Conservation (phyloP, 1,140 invertebrate species). For the Ceratitis capitata region DNA sequence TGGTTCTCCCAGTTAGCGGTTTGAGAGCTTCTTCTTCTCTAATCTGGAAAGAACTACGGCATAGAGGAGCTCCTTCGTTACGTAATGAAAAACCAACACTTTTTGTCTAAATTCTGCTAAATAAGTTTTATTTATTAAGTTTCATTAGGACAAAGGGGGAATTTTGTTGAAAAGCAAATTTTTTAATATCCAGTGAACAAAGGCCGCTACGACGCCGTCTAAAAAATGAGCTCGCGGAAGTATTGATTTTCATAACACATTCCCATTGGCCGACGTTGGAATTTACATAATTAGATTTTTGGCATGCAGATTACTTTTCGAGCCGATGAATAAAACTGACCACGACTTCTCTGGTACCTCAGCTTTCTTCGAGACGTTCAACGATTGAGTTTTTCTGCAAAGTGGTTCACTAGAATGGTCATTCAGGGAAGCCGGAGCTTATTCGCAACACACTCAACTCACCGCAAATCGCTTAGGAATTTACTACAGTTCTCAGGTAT, state of each 20-base stretch:
- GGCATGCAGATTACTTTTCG: conserved; percentile 35
- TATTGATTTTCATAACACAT: not conserved
- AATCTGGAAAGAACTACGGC: too few relatives aligned
- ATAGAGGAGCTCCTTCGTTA: too few relatives aligned
- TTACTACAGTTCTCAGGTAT: conserved; percentile 52
- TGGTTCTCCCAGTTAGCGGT: too few relatives aligned
- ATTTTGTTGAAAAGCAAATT: not conserved
- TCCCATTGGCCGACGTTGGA: not conserved
- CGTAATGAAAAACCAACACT: not conserved
- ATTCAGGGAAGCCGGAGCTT: not conserved
- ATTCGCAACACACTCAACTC: not conserved
- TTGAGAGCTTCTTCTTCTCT: too few relatives aligned
- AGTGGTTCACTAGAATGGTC: not conserved
- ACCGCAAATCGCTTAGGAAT: conserved; percentile 51
- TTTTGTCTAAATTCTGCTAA: not conserved
- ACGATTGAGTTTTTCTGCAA: conserved; percentile 39
- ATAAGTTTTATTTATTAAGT: not conserved
- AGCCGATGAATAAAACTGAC: conserved; percentile 56
- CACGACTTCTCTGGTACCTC: conserved; percentile 58
- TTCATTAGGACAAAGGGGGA: not conserved
- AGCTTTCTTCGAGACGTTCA: conserved; percentile 15
- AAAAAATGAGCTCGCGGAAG: not conserved
- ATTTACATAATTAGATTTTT: conserved; percentile 31
- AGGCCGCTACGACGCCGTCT: not conserved
- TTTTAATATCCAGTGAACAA: not conserved